Conservation (phyloP, 1,140 invertebrate species). For the Contarinia nasturtii region DNA sequence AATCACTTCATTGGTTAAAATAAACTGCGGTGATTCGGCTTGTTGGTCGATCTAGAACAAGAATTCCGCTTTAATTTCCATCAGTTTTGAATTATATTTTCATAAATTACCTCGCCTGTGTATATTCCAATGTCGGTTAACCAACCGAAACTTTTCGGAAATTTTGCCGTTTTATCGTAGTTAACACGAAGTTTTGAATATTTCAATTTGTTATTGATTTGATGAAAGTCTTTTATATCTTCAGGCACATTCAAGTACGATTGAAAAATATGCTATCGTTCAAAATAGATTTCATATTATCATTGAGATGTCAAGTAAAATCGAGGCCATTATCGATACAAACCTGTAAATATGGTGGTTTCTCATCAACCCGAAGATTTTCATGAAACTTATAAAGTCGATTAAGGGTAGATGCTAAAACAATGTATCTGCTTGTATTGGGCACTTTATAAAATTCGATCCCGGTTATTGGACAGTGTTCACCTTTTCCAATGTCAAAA, state of each 20-base stretch:
- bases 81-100: background rate
- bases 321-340: no score
- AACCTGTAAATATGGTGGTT: conserved; percentile 27
- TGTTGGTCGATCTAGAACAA: conserved; percentile 5
- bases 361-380: conserved; percentile 48
- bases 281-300: no score
- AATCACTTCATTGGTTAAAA: conserved; percentile 3
- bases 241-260: conserved; percentile 57
- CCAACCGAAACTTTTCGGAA: conserved; percentile 72
- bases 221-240: conserved; percentile 41
- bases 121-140: conserved; percentile 56
- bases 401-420: conserved; percentile 67
- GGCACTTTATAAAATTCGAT: conserved; percentile 62
- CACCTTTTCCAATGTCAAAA: conserved; percentile 64
- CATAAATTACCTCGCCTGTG: conserved; percentile 36
- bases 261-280: conserved; percentile 67
- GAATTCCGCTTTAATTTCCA: no score
- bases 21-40: conserved; percentile 3
- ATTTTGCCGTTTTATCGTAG: conserved; percentile 39
- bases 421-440: conserved; percentile 48
- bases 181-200: conserved; percentile 69
- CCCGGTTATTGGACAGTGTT: conserved; percentile 61
- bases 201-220: conserved; percentile 51
- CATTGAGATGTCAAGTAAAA: no score
- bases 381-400: conserved; percentile 76